Evolutionary conservation across 2,888 invertebrate species (phyloP), one percentile per base, ranked within the genome.

Genomic region (Stegophylla sp.): DNA sequence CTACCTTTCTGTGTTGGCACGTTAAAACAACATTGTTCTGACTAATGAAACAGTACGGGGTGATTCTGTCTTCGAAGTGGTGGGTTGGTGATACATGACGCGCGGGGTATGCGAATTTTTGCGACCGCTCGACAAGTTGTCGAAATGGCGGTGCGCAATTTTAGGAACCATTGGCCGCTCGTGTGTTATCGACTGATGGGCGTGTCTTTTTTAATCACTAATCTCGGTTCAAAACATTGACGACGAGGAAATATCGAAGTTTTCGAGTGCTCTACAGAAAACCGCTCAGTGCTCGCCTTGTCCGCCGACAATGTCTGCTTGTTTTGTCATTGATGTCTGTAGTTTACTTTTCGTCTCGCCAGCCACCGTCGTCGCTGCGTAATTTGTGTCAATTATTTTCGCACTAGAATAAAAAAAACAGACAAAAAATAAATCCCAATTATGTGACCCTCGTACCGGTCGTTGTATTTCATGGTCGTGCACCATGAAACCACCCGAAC

Each of bases 121-220:
- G 34, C 4, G 34, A 34, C 34, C 7, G 34, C 3, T 34, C 34
- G 34, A 34, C 34, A 34, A 34, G 34, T 34, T 34, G 34, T 7
- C 34, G 34, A 7, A 34, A 34, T 7, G 34, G 34, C 34, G 34
- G 34, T 34, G 51, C 51, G 53, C 53, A 3, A 15, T 26, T 56
- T 72, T 76, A 43, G 56, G 43, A 67, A 66, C 28, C 76, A 76
- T 28, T 77, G 59, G 10, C 28, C 51, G 45, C 34, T 26, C 34
- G 15, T 63, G 26, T 53, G 76, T 79, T 79, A 79, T 79, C 69
- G 79, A 79, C 79, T 69, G 79, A 79, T 63, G 26, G 71, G 79
- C 79, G 79, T 79, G 79, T 79, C 71, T 26, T 48, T 45, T 67
- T 48, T 77, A 69, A 77, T 77, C 77, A 77, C 77, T 51, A 76